These are phyloP conservation scores for Blera fallax DNA, from an alignment of 2,888 invertebrate genomes.

Conservation along the genomic window DNA sequence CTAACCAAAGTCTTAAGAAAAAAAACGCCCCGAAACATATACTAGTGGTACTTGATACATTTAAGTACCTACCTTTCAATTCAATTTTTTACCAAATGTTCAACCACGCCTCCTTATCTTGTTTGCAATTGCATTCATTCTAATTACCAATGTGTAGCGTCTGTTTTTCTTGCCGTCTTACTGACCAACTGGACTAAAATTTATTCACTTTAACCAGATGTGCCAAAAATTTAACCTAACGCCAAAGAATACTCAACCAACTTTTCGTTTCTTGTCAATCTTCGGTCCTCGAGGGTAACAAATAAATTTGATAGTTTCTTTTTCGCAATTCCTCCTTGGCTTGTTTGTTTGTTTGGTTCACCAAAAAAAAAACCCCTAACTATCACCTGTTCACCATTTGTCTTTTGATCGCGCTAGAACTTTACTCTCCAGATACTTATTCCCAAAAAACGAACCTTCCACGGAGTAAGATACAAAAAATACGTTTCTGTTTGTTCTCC, in stretches of 20 bases:
- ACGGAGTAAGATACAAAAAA: constrained; percentile 15
- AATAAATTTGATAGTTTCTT: constrained; percentile 45
- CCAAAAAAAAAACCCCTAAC: constrained; percentile 12
- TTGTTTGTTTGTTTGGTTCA: constrained; percentile 40
- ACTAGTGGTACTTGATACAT: background rate
- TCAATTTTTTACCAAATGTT: background rate
- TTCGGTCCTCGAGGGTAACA: constrained; percentile 43
- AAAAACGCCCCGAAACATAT: background rate
- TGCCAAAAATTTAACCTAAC: constrained; percentile 48
- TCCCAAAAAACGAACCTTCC: constrained; percentile 11
- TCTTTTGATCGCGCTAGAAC: constrained; percentile 71
- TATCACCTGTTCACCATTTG: constrained; percentile 72
- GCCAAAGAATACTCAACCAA: constrained; percentile 3
- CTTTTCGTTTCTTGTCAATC: constrained; percentile 56
- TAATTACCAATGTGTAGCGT: constrained; percentile 29
- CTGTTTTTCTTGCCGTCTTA: background rate
- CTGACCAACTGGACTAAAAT: constrained; percentile 57
- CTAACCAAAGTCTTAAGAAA: background rate
- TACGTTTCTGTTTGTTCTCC: background rate
- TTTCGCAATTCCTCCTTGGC: background rate
- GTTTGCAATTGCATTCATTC: constrained; percentile 57
- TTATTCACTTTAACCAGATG: constrained; percentile 61
- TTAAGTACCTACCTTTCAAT: constrained; percentile 10
- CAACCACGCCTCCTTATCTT: constrained; percentile 27
- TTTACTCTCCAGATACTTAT: constrained; percentile 48